Evolutionary conservation across 92 coral and sea anemone genomes (phyloP).

Genomic region (Bergia puertoricense): DNA sequence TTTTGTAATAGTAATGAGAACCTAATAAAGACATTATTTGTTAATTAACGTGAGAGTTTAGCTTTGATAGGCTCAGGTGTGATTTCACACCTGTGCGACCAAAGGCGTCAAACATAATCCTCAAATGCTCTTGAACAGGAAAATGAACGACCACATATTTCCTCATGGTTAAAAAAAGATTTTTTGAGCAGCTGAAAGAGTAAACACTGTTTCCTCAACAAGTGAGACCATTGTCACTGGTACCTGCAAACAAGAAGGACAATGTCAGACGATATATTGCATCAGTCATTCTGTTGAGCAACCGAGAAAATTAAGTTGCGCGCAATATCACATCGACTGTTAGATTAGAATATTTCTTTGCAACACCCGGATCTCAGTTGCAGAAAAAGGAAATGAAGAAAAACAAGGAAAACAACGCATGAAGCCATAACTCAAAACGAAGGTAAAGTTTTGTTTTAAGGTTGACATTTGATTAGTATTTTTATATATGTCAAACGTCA

Average conservation of each 20-base stretch:
- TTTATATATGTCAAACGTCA: not conserved
- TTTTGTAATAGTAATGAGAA: too few species aligned
- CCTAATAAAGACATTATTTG: not conserved
- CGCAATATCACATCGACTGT: not conserved
- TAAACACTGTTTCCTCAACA: not conserved
- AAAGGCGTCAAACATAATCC: not conserved
- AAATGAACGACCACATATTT: too few species aligned
- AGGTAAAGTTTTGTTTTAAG: constrained; percentile 16
- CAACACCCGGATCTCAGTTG: not conserved
- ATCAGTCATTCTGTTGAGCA: not conserved
- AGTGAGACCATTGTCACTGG: not conserved
- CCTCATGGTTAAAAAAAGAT: not conserved
- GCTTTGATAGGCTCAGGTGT: too few species aligned
- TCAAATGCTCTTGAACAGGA: not conserved
- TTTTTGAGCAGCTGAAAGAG: not conserved
- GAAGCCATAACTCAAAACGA: not conserved
- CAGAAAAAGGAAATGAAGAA: not conserved
- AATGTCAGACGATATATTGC: not conserved
- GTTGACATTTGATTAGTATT: constrained; percentile 27
- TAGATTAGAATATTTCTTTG: not conserved
- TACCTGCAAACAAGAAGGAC: not conserved
- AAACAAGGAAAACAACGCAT: not conserved
- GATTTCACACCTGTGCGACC: not conserved
- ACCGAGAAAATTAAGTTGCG: not conserved
- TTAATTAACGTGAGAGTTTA: not conserved